Conservation (phyloP, 2,888 invertebrate species). For the Stenichneumon culpator region DNA sequence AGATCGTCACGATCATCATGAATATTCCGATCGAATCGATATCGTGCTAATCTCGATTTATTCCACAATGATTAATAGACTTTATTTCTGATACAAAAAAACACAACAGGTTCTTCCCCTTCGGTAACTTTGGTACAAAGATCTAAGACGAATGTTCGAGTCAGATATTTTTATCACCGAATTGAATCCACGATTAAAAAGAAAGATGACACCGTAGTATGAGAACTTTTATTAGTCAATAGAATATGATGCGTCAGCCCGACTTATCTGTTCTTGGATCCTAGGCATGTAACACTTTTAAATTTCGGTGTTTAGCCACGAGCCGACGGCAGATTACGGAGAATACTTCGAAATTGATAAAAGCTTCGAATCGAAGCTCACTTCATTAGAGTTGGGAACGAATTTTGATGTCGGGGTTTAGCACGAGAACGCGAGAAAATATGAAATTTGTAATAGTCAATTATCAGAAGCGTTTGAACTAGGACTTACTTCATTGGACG, state of each 20-base stretch:
- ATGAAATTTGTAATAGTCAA: neutral
- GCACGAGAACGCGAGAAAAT: neutral
- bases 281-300: slow-evolving; percentile 5
- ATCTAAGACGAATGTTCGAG: neutral
- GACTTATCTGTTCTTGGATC: slow-evolving; percentile 6
- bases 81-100: neutral
- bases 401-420: neutral
- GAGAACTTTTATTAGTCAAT: slow-evolving; percentile 10
- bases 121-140: neutral
- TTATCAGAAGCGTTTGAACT: neutral
- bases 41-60: neutral
- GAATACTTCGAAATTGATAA: slow-evolving; percentile 29
- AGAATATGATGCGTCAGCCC: slow-evolving; percentile 13
- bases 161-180: neutral
- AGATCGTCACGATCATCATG: neutral
- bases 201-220: slow-evolving; percentile 12
- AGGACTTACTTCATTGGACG: slow-evolving; percentile 35
- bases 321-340: slow-evolving; percentile 16
- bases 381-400: neutral
- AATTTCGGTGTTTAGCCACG: slow-evolving; percentile 2
- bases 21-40: neutral
- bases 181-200: neutral
- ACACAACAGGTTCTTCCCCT: neutral
- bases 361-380: neutral
- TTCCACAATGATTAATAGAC: neutral